Evolutionary conservation across 2,797 vertebrate species (phyloP), one percentile per base, ranked within the genome.

Genomic region (Microctenopoma stevenorrisi): DNA sequence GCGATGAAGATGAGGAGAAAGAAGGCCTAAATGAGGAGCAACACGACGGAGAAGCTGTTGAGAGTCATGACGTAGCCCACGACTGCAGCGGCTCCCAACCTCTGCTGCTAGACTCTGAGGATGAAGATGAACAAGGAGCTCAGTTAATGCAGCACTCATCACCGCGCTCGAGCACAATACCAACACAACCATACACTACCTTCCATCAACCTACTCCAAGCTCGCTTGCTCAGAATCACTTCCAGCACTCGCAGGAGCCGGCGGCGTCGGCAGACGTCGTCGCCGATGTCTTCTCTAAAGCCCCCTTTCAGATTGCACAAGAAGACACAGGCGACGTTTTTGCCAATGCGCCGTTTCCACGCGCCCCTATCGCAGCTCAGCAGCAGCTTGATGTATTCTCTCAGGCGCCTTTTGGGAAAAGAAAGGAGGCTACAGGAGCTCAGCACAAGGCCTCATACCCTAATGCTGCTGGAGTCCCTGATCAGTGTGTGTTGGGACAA

Each of bases 71-170:
- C 9, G 93, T 92, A 5, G 82, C 92, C 47, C 88, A 94, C 26
- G 96, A 98, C 79, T 95, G 94, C 91, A 98, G 97, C 0, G 97
- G 98, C 7, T 97, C 97, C 68, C 93, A 95, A 72, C 97, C 97
- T 52, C 91, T 99, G 11, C 94, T 99, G 68, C 79, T 96, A 88
- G 98, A 99, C 71, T 98, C 97, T 0, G 97, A 98, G 52, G 97
- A 99, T 13, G 98, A 99, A 22, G 97, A 98, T 0, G 91, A 93
- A 22, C 89, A 86, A 4, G 82, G 74, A 38, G 64, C 72, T 12
- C 72, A 68, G 16, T 30, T 81, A 16, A 61, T 16, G 7, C 75
- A 73, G 56, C 67, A 69, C 44, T 77, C 86, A 4, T 71, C 60
- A 1, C 49, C 55, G 15, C 72, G 57, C 22, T 71, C 79, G 16